Base-by-base conservation (phyloP, 30 jellyfish, hydroid and myxozoan species). In the Cassiopea xamachana region DNA sequence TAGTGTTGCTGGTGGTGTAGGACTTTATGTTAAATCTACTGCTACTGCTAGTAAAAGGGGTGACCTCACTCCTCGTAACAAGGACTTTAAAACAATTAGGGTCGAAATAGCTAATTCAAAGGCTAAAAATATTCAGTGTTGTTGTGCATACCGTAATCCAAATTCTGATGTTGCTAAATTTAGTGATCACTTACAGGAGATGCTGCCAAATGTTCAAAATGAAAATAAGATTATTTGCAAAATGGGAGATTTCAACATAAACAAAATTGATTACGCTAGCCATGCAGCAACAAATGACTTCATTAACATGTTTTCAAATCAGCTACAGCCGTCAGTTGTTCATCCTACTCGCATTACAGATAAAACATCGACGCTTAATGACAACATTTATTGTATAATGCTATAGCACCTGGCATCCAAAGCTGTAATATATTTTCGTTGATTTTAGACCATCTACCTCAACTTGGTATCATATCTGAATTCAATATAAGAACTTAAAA, bases 221-320 rank as follows among this genome's bases (percentile, higher is more conserved):
- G 64, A 51, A 51, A 51, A 51, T 51, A 51, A 51, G 9, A 51
- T 16, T 69, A n/a, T 16, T 69, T 16, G 4, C 9, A 51, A 2
- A 51, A 51, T 51, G 9, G 64, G 64, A 51, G 64, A 9, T 9
- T 51, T 51, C 9, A 51, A 9, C 64, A 51, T 51, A 51, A 51
- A 51, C 64, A 2, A 2, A 51, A 51, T 51, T 51, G 64, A 51
- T 51, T 51, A 51, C 9, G 64, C 64, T 51, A 51, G 64, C 9
- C 64, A 51, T 51, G 9, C 9, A 51, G 64, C 86, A 72, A 49
- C 92, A 84, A 74, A 48, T 73, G 85, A 84, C 74, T 84, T 84
- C 87, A 84, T 84, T 69, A 84, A 50, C 92, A 84, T 84, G 92
- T 84, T 84, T 73, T 84, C 86, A 48, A 74, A 84, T 18, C 92